Conservation (phyloP, 1,140 invertebrate species). For the Venustaconcha ellipsiformis region DNA sequence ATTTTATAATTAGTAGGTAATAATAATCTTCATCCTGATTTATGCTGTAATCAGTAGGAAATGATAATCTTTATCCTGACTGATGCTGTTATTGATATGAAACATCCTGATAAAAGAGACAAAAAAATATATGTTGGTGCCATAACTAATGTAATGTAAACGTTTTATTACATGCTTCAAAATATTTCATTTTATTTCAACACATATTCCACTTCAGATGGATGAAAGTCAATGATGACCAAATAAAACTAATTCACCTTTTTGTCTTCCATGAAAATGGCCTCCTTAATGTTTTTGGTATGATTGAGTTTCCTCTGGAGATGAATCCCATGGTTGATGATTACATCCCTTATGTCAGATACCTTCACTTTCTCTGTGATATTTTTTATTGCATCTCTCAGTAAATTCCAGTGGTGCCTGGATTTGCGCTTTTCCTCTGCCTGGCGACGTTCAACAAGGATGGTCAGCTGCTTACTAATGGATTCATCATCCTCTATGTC, state of each 20-base stretch:
- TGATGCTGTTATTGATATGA: too few species aligned
- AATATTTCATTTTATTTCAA: too few species aligned
- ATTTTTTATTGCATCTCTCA: slow-evolving; percentile 54
- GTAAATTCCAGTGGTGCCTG: slow-evolving; percentile 50
- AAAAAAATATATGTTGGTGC: too few species aligned
- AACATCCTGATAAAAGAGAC: too few species aligned
- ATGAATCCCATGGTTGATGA: slow-evolving; percentile 62
- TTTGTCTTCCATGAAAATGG: slow-evolving; percentile 50
- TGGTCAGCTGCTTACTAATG: slow-evolving; percentile 45
- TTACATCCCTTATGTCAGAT: slow-evolving; percentile 50
- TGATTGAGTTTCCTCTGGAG: slow-evolving; percentile 60
- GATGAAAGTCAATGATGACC: neutral
- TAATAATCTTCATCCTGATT: too few species aligned
- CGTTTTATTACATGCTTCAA: too few species aligned
- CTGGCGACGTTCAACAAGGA: slow-evolving; percentile 43
- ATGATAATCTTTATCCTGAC: too few species aligned
- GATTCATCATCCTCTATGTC: slow-evolving; percentile 8
- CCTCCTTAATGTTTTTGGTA: slow-evolving; percentile 43
- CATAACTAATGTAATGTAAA: too few species aligned
- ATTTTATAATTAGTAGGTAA: too few species aligned
- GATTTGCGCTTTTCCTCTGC: slow-evolving; percentile 48
- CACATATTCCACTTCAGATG: neutral
- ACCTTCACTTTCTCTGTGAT: slow-evolving; percentile 50
- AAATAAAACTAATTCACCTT: slow-evolving; percentile 39
- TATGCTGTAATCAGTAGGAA: too few species aligned